Conservation (phyloP, 2,797 vertebrate genomes). For the Urocyon cinereoargenteus region DNA sequence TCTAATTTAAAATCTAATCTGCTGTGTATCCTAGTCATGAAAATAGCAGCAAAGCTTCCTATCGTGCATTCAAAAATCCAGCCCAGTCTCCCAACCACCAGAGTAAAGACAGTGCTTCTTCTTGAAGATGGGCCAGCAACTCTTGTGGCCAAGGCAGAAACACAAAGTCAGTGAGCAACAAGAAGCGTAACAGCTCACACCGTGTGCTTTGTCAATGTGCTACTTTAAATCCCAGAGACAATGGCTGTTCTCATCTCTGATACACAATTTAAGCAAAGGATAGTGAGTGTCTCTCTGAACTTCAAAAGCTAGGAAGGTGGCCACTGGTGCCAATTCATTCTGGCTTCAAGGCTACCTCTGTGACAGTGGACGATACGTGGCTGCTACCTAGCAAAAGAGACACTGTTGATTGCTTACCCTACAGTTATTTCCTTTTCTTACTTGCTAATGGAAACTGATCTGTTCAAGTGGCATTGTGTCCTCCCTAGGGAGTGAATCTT, state of each 20-base stretch:
- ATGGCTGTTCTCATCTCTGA: neutral
- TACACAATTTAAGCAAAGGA: neutral
- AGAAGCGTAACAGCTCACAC: neutral
- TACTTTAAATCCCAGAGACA: neutral
- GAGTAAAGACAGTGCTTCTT: neutral
- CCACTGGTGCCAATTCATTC: neutral
- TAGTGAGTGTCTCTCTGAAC: neutral
- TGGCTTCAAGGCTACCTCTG: neutral
- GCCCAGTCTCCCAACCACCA: neutral
- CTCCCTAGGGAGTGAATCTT: neutral
- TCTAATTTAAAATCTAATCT: neutral
- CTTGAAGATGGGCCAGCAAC: neutral
- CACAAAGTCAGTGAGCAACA: neutral
- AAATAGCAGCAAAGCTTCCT: neutral
- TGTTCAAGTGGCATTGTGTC: neutral
- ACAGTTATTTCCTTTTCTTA: neutral
- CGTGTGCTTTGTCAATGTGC: neutral
- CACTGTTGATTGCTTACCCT: neutral
- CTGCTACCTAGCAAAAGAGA: neutral
- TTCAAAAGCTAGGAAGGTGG: neutral
- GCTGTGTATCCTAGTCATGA: neutral
- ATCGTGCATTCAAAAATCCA: neutral
- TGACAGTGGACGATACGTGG: accelerated
- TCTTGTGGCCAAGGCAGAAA: neutral
- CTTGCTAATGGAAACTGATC: neutral